Base-by-base conservation (phyloP, 2,797 vertebrate species). In the Toxotes lorentzi region DNA sequence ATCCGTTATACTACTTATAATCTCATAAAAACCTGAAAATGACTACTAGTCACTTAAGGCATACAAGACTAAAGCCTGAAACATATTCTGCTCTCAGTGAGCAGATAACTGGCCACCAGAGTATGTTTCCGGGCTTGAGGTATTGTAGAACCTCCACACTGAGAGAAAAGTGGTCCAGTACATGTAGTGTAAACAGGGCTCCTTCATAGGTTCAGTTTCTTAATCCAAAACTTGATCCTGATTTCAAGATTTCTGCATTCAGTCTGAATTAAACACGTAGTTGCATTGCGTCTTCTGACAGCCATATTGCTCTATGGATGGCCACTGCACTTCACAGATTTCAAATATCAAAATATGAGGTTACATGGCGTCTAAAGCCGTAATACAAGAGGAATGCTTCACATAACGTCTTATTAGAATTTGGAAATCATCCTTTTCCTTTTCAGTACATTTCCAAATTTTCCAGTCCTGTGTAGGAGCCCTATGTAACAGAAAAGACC, bases 1-100 rank as follows among this genome's bases (percentile, higher is more conserved):
- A 41, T 7, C 35, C 4, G 4, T 50, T 14, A 70, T 24, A 47
- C 24, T 62, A 64, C 23, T 32, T 17, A 13, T 65, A 73, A 27
- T 73, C 53, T 85, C 62, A 47, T 70, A 78, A 79, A 73, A 73
- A 71, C 24, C 14, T 34, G 11, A 23, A 50, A 50, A 60, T 23
- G 2, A 73, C 17, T 32, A 30, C 48, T 35, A 47, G 10, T 71
- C 58, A 68, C 19, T 62, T 40, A 60, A 73, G 72, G 78, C 56
- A 66, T 45, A 35, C 1, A 5, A 40, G 14, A 50, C 30, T 40
- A 45, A 73, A 65, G 40, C 73, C 76, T 58, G 53, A 63, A 62
- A 74, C 14, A 41, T 30, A 47, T 14, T 65, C 30, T 56, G 51
- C 2, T 6, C 23, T 7, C 48, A 16, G 24, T 23, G 63, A 50